Conservation (phyloP, 2,797 vertebrate species). For the Florisuga fusca region DNA sequence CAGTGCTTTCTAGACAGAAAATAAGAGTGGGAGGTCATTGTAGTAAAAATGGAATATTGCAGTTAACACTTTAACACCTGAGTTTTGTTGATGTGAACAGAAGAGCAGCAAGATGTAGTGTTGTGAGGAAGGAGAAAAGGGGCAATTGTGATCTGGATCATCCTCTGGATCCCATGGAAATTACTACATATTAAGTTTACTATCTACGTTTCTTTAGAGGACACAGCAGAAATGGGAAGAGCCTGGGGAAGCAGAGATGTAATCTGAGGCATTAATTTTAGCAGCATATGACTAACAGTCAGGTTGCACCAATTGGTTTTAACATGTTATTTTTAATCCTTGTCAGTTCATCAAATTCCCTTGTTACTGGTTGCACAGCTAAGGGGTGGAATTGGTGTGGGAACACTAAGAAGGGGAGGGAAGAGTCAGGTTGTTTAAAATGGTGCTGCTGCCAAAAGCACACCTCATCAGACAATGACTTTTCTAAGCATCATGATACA, state of each 20-base stretch:
- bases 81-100: background rate
- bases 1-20: background rate
- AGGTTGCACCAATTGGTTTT: background rate
- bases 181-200: background rate
- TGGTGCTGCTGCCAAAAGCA: background rate
- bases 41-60: background rate
- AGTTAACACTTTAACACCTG: background rate
- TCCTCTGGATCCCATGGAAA: background rate
- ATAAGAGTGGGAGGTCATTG: background rate
- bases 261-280: background rate
- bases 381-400: background rate
- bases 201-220: background rate
- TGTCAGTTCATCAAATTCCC: background rate
- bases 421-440: background rate
- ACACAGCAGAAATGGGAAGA: background rate
- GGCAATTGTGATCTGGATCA: background rate
- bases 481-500: background rate
- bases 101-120: background rate
- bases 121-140: background rate
- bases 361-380: background rate
- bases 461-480: background rate
- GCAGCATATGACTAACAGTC: background rate
- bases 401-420: background rate
- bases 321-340: conserved; percentile 24
- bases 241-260: background rate